Percentiles rank a stretch among this genome's conserved stretches.
These are phyloP conservation scores for Apolygus lucorum DNA, from an alignment of 1,140 invertebrate genomes.

Conservation along the genomic window DNA sequence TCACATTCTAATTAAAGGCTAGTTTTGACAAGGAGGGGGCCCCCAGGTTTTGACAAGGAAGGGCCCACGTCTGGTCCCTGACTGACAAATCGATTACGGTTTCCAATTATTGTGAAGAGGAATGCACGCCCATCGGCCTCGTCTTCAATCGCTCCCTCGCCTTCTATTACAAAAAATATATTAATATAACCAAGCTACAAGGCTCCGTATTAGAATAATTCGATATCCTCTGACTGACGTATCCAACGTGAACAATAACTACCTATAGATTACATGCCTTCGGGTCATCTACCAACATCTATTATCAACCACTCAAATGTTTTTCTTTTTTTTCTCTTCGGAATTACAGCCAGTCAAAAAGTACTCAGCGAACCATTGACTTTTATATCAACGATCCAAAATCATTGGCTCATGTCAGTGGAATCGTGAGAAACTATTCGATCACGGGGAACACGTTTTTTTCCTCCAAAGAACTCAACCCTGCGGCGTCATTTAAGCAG, in stretches of 20 bases:
- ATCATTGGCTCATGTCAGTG: neutral
- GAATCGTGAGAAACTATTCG: no score
- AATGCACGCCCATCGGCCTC: slow-evolving; percentile 23
- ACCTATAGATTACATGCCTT: slow-evolving; percentile 23
- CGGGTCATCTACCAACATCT: slow-evolving; percentile 4
- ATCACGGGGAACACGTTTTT: no score
- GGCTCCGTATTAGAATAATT: slow-evolving; percentile 21
- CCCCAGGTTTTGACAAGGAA: slow-evolving; percentile 20
- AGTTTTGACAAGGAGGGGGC: slow-evolving; percentile 19
- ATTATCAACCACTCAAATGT: slow-evolving; percentile 12
- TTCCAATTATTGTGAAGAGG: slow-evolving; percentile 23
- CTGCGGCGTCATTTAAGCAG: no score
- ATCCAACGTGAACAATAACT: slow-evolving; percentile 22
- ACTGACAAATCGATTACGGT: slow-evolving; percentile 24
- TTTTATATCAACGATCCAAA: neutral
- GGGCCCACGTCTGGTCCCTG: slow-evolving; percentile 14
- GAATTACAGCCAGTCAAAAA: slow-evolving; percentile 7
- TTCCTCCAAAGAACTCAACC: no score
- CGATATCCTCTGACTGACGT: slow-evolving; percentile 18
- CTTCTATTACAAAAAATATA: slow-evolving; percentile 21
- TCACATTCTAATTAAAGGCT: slow-evolving; percentile 23
- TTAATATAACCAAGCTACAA: slow-evolving; percentile 16
- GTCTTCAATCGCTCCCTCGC: slow-evolving; percentile 9
- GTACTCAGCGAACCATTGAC: neutral
- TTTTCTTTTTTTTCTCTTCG: neutral